A percentile compares a stretch with the other conserved stretches of the same genome.
Conservation (phyloP, 2,113 vertebrate genomes). For the Litocranius walleri region DNA sequence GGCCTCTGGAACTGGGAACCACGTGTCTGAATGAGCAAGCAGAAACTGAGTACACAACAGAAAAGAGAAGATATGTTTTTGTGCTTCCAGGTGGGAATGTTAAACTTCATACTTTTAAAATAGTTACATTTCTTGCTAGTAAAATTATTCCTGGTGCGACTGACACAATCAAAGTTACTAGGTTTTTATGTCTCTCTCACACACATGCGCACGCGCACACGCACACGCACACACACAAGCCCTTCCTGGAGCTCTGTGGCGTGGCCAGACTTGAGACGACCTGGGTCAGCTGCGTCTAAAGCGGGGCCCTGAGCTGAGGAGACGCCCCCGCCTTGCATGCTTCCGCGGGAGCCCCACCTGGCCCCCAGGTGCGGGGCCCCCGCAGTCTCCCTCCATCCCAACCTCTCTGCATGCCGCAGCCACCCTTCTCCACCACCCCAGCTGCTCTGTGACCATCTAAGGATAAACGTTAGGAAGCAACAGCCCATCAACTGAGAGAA, state of each 20-base stretch:
- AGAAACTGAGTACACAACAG: neutral
- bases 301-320: neutral
- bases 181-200: neutral
- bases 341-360: neutral
- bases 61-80: neutral
- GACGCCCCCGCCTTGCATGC: neutral
- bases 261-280: neutral
- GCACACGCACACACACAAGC: neutral
- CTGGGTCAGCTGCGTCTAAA: neutral
- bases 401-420: too few relatives aligned
- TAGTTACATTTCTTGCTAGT: neutral
- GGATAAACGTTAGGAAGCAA: neutral
- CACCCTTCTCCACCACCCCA: neutral
- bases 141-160: slow-evolving; percentile 34
- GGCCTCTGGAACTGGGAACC: neutral
- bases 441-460: neutral
- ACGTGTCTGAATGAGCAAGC: neutral
- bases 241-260: neutral
- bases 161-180: neutral
- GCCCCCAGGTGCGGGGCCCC: neutral
- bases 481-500: neutral
- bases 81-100: slow-evolving; percentile 13
- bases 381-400: neutral
- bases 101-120: slow-evolving; percentile 21
- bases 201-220: too few relatives aligned